These are phyloP conservation scores for Rhincodon typus DNA, from an alignment of 2,797 vertebrate genomes.

Conservation along the genomic window DNA sequence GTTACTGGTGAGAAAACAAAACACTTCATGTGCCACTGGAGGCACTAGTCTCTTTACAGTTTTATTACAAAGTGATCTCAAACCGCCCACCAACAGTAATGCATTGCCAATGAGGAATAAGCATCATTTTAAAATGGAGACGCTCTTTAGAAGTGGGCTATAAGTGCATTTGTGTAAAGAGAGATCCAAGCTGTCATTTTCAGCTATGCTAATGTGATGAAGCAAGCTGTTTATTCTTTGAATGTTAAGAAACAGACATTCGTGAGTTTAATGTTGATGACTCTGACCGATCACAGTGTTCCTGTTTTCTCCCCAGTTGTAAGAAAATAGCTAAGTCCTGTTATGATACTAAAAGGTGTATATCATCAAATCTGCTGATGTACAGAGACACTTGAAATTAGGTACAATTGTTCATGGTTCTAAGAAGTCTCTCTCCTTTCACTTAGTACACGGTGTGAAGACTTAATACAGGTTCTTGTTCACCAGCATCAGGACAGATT, in stretches of 20 bases:
- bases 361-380: no score
- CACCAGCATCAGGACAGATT: no score
- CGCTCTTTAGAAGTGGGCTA: neutral
- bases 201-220: neutral
- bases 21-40: neutral
- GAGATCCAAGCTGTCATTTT: neutral
- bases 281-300: neutral
- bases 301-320: neutral
- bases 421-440: no score
- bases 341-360: no score
- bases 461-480: no score
- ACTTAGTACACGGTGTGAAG: no score
- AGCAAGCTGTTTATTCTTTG: neutral
- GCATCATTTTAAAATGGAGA: neutral
- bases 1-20: neutral
- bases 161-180: slow-evolving; percentile 18
- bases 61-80: neutral
- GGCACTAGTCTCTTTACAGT: neutral
- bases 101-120: neutral
- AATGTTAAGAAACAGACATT: neutral
- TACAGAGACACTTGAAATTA: no score
- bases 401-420: no score
- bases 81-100: neutral
- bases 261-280: neutral
- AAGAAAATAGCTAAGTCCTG: no score